Conservation (phyloP, 2,797 vertebrate species). For the Sebastes steindachneri region DNA sequence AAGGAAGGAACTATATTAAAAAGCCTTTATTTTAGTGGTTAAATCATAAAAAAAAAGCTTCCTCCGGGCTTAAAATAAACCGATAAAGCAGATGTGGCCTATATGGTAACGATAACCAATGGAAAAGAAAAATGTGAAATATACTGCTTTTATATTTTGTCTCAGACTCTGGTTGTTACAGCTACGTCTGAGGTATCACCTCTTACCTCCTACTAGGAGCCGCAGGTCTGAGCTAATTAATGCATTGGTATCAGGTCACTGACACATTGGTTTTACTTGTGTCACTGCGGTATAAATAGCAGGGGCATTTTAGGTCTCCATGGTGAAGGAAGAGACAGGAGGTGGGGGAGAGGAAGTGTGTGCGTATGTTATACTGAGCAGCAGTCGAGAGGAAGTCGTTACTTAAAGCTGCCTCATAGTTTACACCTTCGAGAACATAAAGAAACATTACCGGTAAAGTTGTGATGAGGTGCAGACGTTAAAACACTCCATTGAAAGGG, state of each 20-base stretch:
- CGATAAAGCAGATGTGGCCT: no score
- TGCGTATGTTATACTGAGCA: background rate
- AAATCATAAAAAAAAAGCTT: no score
- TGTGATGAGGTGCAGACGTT: background rate
- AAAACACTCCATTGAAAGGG: background rate
- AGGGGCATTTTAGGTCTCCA: background rate
- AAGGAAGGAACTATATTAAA: no score
- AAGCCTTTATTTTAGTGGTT: no score
- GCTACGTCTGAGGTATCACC: background rate
- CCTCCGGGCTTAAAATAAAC: no score
- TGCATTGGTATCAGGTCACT: background rate
- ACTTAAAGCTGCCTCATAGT: background rate
- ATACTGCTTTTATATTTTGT: background rate
- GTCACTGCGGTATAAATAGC: conserved; percentile 14
- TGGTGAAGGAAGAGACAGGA: background rate
- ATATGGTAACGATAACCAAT: no score
- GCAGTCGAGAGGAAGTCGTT: conserved; percentile 9
- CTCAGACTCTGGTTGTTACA: background rate
- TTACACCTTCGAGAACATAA: background rate
- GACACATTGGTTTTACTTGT: background rate
- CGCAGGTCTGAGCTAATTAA: background rate
- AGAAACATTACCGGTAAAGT: background rate
- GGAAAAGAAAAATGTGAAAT: background rate
- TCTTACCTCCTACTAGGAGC: background rate
- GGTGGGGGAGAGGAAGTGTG: conserved; percentile 19